Conservation (phyloP, 2,888 invertebrate genomes). For the Phania funesta region DNA sequence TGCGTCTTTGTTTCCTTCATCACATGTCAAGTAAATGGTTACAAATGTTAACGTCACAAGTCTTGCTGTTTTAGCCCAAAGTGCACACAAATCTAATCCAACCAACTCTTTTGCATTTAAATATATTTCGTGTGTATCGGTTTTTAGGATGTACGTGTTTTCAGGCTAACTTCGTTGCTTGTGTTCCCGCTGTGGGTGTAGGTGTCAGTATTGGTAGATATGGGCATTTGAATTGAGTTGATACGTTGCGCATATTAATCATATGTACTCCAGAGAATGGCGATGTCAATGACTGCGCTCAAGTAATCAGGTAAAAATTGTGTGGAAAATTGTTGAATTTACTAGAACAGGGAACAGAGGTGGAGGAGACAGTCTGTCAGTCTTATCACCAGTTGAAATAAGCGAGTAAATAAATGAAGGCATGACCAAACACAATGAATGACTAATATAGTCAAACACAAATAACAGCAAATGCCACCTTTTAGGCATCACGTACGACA, state of each 20-base stretch:
- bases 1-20: no score
- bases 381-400: not conserved
- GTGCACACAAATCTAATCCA: not conserved
- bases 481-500: not conserved
- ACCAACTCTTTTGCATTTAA: conserved; percentile 15
- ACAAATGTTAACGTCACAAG: no score
- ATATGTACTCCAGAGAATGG: conserved; percentile 5
- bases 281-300: conserved; percentile 11
- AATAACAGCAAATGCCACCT: conserved; percentile 7
- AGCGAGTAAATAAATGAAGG: conserved; percentile 8
- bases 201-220: not conserved
- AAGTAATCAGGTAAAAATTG: conserved; percentile 35
- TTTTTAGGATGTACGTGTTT: conserved; percentile 37
- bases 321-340: conserved; percentile 42
- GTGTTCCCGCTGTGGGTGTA: not conserved
- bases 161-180: not conserved
- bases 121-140: conserved; percentile 25
- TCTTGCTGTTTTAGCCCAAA: not conserved
- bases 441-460: not conserved
- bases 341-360: not conserved
- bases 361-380: not conserved
- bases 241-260: conserved; percentile 62
- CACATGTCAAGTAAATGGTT: no score
- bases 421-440: conserved; percentile 24
- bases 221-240: conserved; percentile 42